Percentiles rank a stretch among this genome's conserved stretches.
Conservation (phyloP, 2,888 invertebrate genomes). For the Rhopalosiphum nymphaeae region DNA sequence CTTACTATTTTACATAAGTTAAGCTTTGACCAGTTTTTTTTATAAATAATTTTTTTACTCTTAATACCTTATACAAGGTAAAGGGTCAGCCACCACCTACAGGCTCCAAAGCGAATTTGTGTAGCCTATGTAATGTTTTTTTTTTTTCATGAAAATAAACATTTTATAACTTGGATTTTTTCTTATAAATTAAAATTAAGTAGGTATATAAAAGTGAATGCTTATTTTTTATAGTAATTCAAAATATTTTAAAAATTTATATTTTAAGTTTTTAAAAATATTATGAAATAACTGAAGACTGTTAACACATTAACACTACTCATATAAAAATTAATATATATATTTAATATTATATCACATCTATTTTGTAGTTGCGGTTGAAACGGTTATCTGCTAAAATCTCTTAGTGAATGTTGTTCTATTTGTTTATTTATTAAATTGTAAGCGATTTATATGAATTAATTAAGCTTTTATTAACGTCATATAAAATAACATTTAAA, state of each 20-base stretch:
- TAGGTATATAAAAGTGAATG: too few species aligned
- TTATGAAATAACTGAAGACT: not conserved
- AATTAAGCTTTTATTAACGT: too few species aligned
- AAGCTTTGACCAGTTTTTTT: not conserved
- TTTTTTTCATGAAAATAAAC: not conserved
- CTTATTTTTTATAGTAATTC: too few species aligned
- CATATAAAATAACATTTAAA: too few species aligned
- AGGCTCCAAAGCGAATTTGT: not conserved
- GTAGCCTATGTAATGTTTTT: not conserved
- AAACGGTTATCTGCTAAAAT: not conserved
- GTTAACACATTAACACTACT: not conserved
- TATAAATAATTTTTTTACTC: not conserved
- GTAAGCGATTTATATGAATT: too few species aligned
- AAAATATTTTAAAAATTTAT: not conserved
- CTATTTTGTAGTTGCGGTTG: not conserved
- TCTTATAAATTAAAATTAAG: not conserved
- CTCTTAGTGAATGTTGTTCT: too few species aligned
- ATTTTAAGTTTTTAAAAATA: not conserved
- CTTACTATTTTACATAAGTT: not conserved
- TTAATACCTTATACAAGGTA: not conserved
- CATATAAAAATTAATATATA: not conserved
- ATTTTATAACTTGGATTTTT: not conserved
- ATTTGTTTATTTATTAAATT: too few species aligned
- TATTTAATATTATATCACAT: not conserved
- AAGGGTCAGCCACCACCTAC: too few species aligned